phyloP scores from a whole-genome alignment of 2,797 vertebrate genomes.

The Eidolon dupreanum region DNA sequence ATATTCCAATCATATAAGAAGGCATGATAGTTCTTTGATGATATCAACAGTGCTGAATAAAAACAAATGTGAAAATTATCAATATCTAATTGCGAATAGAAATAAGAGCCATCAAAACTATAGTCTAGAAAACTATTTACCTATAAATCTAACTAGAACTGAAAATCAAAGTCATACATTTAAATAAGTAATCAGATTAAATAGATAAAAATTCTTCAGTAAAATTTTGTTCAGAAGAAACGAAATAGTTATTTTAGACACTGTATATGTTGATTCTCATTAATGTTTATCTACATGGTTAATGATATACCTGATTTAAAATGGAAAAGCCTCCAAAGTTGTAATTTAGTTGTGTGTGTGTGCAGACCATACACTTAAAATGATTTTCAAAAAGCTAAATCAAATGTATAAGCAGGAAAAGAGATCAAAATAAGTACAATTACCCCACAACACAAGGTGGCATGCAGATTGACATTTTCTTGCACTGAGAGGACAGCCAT shows the following conservation, averaged over 20 bases:
- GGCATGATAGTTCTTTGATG: background rate
- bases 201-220: background rate
- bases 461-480: background rate
- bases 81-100: conserved; percentile 50
- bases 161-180: background rate
- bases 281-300: background rate
- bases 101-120: background rate
- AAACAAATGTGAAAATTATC: conserved; percentile 31
- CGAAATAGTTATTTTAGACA: background rate
- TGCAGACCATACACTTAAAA: background rate
- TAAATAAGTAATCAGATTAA: background rate
- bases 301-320: background rate
- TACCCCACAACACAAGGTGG: background rate
- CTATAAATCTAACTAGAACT: background rate
- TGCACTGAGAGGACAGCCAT: background rate
- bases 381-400: background rate
- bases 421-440: background rate
- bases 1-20: background rate
- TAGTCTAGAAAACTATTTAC: background rate
- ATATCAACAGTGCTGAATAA: background rate
- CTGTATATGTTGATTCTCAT: background rate
- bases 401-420: background rate
- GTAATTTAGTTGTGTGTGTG: background rate
- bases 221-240: conserved; percentile 9
- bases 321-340: background rate